These are phyloP conservation scores for Physeter macrocephalus DNA, from an alignment of 2,113 vertebrate species.

Conservation along the genomic window DNA sequence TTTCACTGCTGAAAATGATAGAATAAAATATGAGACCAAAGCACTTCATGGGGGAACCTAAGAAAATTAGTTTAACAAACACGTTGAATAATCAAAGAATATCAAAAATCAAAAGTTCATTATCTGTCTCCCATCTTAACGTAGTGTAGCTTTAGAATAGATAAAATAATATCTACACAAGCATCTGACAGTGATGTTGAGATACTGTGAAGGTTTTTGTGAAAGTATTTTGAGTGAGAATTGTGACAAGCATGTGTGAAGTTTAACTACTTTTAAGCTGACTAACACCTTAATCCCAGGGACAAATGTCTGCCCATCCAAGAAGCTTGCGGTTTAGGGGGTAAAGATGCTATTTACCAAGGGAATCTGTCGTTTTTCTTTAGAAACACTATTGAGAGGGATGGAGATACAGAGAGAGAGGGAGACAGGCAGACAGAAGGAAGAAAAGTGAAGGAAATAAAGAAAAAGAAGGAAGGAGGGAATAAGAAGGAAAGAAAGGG, in stretches of 20 bases:
- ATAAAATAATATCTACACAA: neutral
- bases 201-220: neutral
- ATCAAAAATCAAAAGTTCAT: neutral
- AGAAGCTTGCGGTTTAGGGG: neutral
- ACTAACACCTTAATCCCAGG: neutral
- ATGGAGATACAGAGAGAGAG: neutral
- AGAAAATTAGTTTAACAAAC: neutral
- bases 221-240: neutral
- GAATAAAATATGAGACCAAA: neutral
- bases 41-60: neutral
- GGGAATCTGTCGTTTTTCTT: neutral
- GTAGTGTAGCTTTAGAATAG: neutral
- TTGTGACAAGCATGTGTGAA: neutral
- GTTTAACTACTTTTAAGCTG: neutral
- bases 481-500: accelerated
- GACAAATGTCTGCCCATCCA: neutral
- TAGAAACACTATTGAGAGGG: neutral
- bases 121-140: neutral
- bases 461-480: neutral
- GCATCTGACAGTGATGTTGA: neutral
- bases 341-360: neutral
- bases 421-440: neutral
- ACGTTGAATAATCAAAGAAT: slow-evolving; percentile 19
- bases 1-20: neutral
- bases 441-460: neutral